phyloP scores from a whole-genome alignment of 2,888 invertebrate genomes.

The Aspidapion aeneum region DNA sequence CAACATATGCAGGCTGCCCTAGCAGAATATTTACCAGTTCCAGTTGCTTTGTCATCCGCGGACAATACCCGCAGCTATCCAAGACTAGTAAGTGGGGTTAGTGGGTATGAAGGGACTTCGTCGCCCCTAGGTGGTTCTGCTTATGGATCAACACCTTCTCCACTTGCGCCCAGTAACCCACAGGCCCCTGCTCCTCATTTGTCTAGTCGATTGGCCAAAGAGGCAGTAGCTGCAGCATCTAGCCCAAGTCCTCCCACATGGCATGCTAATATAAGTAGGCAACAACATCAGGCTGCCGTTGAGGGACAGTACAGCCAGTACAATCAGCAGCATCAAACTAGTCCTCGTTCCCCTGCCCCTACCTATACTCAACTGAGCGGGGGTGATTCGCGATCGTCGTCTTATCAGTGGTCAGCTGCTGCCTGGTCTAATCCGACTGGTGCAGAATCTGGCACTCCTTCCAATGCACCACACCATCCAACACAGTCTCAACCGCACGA shows the following conservation, averaged over 20 bases:
- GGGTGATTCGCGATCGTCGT: slow-evolving; percentile 46
- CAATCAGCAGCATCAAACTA: slow-evolving; percentile 60
- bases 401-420: slow-evolving; percentile 44
- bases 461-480: slow-evolving; percentile 55
- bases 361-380: slow-evolving; percentile 77
- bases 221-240: not conserved
- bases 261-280: too few relatives aligned
- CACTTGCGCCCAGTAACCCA: not conserved
- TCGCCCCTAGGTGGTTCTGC: slow-evolving; percentile 58
- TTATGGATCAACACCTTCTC: slow-evolving; percentile 58
- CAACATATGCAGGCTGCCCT: slow-evolving; percentile 47
- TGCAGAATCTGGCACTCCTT: slow-evolving; percentile 47
- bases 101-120: slow-evolving; percentile 70
- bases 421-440: slow-evolving; percentile 33
- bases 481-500: slow-evolving; percentile 74
- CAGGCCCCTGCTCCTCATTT: not conserved
- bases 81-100: slow-evolving; percentile 56
- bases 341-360: slow-evolving; percentile 83
- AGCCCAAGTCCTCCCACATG: not conserved
- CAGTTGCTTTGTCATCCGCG: slow-evolving; percentile 36
- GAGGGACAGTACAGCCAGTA: slow-evolving; percentile 59
- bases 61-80: slow-evolving; percentile 29
- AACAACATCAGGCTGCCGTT: slow-evolving; percentile 8
- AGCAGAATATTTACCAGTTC: slow-evolving; percentile 40
- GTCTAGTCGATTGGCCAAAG: not conserved